A percentile compares a stretch with the other conserved stretches of the same genome.
Conservation (phyloP, 1,140 invertebrate species). For the Berghia stephanieae region DNA sequence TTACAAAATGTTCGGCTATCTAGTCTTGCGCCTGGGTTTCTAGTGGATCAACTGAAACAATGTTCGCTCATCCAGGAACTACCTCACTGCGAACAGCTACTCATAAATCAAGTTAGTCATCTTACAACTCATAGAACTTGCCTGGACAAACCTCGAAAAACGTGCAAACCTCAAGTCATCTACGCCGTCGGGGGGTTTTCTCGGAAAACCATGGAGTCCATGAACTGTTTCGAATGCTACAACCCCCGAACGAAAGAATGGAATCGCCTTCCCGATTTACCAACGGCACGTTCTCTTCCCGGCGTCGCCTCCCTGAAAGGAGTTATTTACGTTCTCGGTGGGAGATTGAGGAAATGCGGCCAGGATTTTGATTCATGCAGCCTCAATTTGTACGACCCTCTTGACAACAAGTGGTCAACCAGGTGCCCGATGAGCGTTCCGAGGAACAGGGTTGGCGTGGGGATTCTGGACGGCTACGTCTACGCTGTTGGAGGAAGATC, state of each 20-base stretch:
- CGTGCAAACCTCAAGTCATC: constrained; percentile 73
- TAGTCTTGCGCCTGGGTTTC: constrained; percentile 87
- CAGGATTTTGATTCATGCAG: constrained; percentile 79
- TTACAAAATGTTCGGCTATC: constrained; percentile 87
- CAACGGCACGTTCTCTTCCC: constrained; percentile 84
- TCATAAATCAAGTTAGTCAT: constrained; percentile 87
- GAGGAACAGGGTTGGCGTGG: constrained; percentile 86
- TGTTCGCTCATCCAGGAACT: constrained; percentile 82
- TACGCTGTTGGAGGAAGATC: constrained; percentile 91
- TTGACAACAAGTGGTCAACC: constrained; percentile 71
- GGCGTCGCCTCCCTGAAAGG: constrained; percentile 72
- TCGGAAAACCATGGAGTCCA: constrained; percentile 74
- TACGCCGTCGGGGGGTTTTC: constrained; percentile 90
- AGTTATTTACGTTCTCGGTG: constrained; percentile 88
- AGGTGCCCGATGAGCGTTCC: constrained; percentile 78
- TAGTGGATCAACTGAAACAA: constrained; percentile 90
- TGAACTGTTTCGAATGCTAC: constrained; percentile 86
- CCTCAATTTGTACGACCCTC: constrained; percentile 83
- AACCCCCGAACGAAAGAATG: constrained; percentile 87
- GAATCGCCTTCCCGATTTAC: constrained; percentile 80
- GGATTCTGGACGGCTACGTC: constrained; percentile 88
- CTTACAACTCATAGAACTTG: constrained; percentile 57
- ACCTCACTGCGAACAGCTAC: constrained; percentile 87
- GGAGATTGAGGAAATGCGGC: constrained; percentile 82
- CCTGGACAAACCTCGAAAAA: constrained; percentile 55